Conservation (phyloP, 1,140 invertebrate genomes). For the Zaprionus vittiger region DNA sequence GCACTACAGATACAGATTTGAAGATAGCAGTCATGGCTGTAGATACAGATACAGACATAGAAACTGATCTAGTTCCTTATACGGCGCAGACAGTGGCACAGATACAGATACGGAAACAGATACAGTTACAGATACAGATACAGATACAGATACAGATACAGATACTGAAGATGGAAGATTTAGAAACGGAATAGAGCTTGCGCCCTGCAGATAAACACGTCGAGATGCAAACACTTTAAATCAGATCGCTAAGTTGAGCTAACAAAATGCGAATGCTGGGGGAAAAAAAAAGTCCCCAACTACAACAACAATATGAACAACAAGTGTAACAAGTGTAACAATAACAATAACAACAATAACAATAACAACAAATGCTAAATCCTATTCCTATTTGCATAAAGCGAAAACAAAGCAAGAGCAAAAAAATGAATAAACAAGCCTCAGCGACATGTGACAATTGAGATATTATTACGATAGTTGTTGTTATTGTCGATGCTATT, state of each 20-base stretch:
- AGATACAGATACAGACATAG: neutral
- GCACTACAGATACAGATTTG: neutral
- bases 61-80: neutral
- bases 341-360: constrained; percentile 18
- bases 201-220: constrained; percentile 46
- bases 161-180: constrained; percentile 32
- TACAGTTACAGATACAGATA: constrained; percentile 26
- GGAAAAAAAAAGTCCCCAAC: constrained; percentile 1
- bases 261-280: constrained; percentile 19
- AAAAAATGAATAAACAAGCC: constrained; percentile 33
- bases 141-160: constrained; percentile 23
- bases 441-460: constrained; percentile 59
- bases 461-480: constrained; percentile 43
- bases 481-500: constrained; percentile 35
- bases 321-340: neutral
- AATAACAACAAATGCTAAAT: constrained; percentile 38
- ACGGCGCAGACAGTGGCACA: neutral
- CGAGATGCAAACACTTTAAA: constrained; percentile 50
- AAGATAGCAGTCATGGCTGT: too few relatives aligned
- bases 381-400: constrained; percentile 57
- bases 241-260: constrained; percentile 38
- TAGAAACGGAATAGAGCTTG: constrained; percentile 32
- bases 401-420: constrained; percentile 49
- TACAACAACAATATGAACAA: neutral
- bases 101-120: neutral